Evolutionary conservation across 2,797 vertebrate species (phyloP), one percentile per base, ranked within the genome.

Genomic region (Chrysolophus pictus): DNA sequence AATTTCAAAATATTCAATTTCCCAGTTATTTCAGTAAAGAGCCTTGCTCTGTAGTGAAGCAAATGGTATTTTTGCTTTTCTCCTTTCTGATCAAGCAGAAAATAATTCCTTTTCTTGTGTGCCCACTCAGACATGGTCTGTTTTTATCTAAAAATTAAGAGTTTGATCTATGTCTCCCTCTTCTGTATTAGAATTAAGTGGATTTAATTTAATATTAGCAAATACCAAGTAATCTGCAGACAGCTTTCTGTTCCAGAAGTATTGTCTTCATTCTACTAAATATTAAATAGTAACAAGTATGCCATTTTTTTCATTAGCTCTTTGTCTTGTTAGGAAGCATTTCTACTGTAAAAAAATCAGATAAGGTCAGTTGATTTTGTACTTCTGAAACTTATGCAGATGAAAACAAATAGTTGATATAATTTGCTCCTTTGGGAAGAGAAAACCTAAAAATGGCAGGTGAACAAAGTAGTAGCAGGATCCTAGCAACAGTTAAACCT

Each of bases 1-100:
- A 97, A 94, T 92, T 91, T 94, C 95, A 95, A 96, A 93, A 46
- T 79, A 87, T 73, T 92, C 94, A 84, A 94, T 97, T 96, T 95
- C 33, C 65, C 91, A 76, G 85, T 92, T 91, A 87, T 82, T 96
- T 96, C 51, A 80, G 97, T 95, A 88, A 96, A 96, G 67, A 85
- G 29, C 71, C 95, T 92, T 91, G 79, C 79, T 95, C 77, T 76
- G 69, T 95, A 95, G 95, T 95, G 95, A 96, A 97, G 84, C 78
- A 96, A 94, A 96, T 91, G 42, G 93, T 62, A 93, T 95, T 46
- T 90, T 95, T 96, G 88, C 60, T 96, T 96, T 94, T 91, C 79
- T 96, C 49, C 59, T 92, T 94, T 96, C 91, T 96, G 86, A 96
- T 96, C 92, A 93, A 67, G 37, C 65, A 94, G 46, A 47, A 93